Percentiles rank a stretch among this genome's conserved stretches.
phyloP scores from a whole-genome alignment of 1,140 invertebrate genomes.

The Drosophila lini region DNA sequence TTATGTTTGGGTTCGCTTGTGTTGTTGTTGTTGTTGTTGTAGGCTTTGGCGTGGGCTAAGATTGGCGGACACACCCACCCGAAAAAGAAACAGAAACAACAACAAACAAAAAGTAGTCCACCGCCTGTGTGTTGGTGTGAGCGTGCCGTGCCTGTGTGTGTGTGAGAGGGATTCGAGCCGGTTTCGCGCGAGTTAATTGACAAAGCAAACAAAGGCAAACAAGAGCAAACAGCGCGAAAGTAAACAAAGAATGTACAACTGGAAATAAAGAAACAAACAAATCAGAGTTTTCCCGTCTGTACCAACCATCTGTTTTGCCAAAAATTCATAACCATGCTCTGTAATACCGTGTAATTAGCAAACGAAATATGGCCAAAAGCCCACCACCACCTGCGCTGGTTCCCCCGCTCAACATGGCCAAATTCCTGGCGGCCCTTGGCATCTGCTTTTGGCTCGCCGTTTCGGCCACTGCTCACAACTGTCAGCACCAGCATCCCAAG shows the following conservation, averaged over 20 bases:
- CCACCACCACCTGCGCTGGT: not conserved
- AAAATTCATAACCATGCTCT: constrained; percentile 10
- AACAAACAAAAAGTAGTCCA: constrained; percentile 52
- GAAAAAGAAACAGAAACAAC: constrained; percentile 43
- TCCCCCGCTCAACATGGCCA: constrained; percentile 4
- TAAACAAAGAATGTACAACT: constrained; percentile 31
- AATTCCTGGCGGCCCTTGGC: constrained; percentile 31
- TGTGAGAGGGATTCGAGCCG: constrained; percentile 53
- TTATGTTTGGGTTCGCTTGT: constrained; percentile 37
- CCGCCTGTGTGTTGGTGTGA: constrained; percentile 22
- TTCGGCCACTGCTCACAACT: constrained; percentile 65
- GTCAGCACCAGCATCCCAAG: constrained; percentile 81
- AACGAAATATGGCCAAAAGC: constrained; percentile 24
- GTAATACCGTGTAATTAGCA: constrained; percentile 19
- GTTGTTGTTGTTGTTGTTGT: constrained; percentile 17
- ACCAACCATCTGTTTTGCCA: not conserved
- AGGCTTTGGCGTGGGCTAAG: constrained; percentile 46
- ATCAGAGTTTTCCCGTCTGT: not conserved
- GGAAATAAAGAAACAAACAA: not conserved
- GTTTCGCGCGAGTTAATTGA: constrained; percentile 71
- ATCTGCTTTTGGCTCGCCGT: constrained; percentile 38
- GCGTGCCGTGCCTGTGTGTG: constrained; percentile 15
- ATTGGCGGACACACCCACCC: constrained; percentile 76
- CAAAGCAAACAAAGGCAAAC: constrained; percentile 59
- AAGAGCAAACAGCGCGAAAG: constrained; percentile 33